Evolutionary conservation across 2,113 vertebrate genomes (phyloP).

Genomic region (Hucho hucho): DNA sequence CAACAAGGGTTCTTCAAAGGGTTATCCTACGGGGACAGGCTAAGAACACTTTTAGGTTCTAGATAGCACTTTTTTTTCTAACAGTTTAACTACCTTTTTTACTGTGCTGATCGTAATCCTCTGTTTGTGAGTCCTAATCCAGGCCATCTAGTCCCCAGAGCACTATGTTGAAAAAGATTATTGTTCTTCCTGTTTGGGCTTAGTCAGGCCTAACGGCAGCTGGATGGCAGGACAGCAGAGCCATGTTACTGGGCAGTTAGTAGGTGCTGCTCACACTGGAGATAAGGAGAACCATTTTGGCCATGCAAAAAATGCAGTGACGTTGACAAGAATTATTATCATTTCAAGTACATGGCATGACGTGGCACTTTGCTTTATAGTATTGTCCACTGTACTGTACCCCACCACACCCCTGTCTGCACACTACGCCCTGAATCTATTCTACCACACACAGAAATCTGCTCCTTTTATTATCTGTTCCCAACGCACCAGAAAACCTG

Average conservation of each 20-base stretch:
- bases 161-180: constrained; percentile 14
- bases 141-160: constrained; percentile 6
- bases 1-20: too few relatives aligned
- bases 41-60: too few relatives aligned
- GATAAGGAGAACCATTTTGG: background rate
- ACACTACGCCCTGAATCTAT: too few relatives aligned
- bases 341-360: too few relatives aligned
- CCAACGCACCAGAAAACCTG: too few relatives aligned
- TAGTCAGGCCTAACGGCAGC: background rate
- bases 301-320: background rate
- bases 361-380: too few relatives aligned
- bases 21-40: too few relatives aligned
- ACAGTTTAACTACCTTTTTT: background rate
- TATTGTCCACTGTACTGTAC: too few relatives aligned
- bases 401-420: too few relatives aligned
- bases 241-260: background rate
- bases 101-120: constrained; percentile 2
- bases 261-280: background rate
- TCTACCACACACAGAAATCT: too few relatives aligned
- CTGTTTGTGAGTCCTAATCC: constrained; percentile 13
- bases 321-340: too few relatives aligned
- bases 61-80: background rate
- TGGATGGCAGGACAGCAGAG: background rate
- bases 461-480: too few relatives aligned
- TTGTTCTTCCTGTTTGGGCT: constrained; percentile 5